These are phyloP conservation scores for Cheilinus undulatus DNA, from an alignment of 2,113 vertebrate species.

Conservation along the genomic window DNA sequence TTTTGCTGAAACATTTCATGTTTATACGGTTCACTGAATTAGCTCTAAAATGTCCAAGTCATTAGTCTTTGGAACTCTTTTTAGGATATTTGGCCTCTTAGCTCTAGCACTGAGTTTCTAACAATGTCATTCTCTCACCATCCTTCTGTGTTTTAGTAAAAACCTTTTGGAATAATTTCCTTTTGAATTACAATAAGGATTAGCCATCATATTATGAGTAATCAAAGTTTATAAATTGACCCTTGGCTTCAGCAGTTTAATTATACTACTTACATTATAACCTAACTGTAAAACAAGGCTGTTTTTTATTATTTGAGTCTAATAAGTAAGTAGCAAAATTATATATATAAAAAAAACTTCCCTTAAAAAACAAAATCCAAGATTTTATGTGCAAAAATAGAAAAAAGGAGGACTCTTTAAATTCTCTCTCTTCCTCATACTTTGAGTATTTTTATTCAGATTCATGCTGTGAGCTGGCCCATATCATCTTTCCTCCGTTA, in stretches of 20 bases:
- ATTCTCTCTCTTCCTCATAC: background rate
- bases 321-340: background rate
- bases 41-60: slow-evolving; percentile 9
- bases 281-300: background rate
- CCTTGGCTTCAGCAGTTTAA: slow-evolving; percentile 1
- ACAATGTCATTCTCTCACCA: background rate
- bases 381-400: slow-evolving; percentile 1
- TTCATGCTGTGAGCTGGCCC: background rate
- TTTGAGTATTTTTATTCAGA: background rate
- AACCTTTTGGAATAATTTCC: slow-evolving; percentile 18
- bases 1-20: slow-evolving; percentile 10
- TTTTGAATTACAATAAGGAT: background rate
- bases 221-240: slow-evolving; percentile 1
- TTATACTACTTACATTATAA: background rate
- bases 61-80: slow-evolving; percentile 45
- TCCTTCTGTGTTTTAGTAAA: slow-evolving; percentile 27
- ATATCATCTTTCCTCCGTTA: background rate
- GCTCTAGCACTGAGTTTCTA: slow-evolving; percentile 8
- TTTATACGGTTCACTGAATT: slow-evolving; percentile 38
- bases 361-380: background rate
- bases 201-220: background rate
- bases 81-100: slow-evolving; percentile 46
- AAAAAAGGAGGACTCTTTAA: background rate
- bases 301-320: background rate
- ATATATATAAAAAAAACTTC: slow-evolving; percentile 10